Evolutionary conservation across 2,888 invertebrate genomes (phyloP).

Genomic region (Chrysolina oricalcia): DNA sequence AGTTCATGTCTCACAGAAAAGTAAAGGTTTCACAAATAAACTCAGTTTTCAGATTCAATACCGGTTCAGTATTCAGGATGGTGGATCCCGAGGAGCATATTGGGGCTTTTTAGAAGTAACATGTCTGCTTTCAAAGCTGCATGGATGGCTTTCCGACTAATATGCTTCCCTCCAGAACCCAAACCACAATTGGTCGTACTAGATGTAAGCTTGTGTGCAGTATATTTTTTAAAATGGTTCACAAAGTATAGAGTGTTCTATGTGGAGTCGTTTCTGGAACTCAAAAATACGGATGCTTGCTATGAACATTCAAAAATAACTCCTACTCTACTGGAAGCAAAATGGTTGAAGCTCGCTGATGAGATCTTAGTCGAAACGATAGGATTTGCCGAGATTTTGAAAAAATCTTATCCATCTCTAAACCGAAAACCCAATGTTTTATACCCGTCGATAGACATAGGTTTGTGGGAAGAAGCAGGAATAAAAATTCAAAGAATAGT

Average conservation of each 20-base stretch:
- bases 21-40: constrained; percentile 21
- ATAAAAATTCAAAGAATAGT: constrained; percentile 65
- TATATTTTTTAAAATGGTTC: constrained; percentile 62
- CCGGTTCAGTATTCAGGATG: constrained; percentile 61
- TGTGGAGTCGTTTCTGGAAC: constrained; percentile 60
- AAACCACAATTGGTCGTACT: constrained; percentile 63
- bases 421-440: constrained; percentile 59
- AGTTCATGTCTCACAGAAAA: constrained; percentile 42
- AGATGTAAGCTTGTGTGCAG: constrained; percentile 62
- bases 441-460: constrained; percentile 65
- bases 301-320: constrained; percentile 60
- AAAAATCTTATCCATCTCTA: constrained; percentile 63
- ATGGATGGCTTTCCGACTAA: constrained; percentile 62
- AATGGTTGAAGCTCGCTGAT: constrained; percentile 64
- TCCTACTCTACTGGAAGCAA: constrained; percentile 62
- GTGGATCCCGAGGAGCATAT: constrained; percentile 65
- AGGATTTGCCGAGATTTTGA: constrained; percentile 64
- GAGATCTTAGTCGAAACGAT: constrained; percentile 66
- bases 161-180: constrained; percentile 61
- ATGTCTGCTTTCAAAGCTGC: constrained; percentile 59
- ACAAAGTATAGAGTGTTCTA: constrained; percentile 63
- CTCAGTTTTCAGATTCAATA: constrained; percentile 59
- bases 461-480: constrained; percentile 63
- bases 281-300: constrained; percentile 56
- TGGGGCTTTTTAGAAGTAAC: constrained; percentile 56